phyloP scores from a whole-genome alignment of 2,888 invertebrate genomes.

The Rhogogaster chlorosoma region DNA sequence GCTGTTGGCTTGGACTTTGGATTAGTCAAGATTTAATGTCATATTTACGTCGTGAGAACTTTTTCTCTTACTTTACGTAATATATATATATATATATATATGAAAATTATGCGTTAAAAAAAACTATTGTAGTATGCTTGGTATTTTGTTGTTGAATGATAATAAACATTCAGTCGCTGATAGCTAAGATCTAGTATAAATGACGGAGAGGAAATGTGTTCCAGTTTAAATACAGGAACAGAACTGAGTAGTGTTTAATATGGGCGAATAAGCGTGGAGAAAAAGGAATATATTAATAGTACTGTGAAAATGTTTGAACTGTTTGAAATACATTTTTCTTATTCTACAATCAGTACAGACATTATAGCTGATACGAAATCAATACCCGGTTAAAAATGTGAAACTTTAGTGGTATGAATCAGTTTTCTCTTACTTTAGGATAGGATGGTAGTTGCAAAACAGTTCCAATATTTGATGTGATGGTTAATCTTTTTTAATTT shows the following conservation, averaged over 20 bases:
- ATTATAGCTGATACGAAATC: constrained; percentile 42
- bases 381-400: constrained; percentile 49
- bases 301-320: constrained; percentile 55
- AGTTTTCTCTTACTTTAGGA: constrained; percentile 51
- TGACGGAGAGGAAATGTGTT: constrained; percentile 54
- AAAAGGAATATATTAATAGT: constrained; percentile 53
- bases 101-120: constrained; percentile 10
- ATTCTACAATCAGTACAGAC: constrained; percentile 50
- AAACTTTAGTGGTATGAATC: constrained; percentile 40
- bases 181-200: constrained; percentile 43
- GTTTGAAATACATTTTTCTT: constrained; percentile 59
- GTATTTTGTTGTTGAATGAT: not conserved
- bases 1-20: not conserved
- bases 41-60: not conserved
- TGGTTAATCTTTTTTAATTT: constrained; percentile 15
- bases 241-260: constrained; percentile 65
- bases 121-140: not conserved
- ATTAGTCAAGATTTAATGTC: not conserved
- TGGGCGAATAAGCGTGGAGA: constrained; percentile 46
- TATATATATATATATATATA: not conserved
- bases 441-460: constrained; percentile 41
- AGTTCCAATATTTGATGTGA: constrained; percentile 34
- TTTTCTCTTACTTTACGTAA: not conserved
- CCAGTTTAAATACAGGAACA: constrained; percentile 61
- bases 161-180: constrained; percentile 38